Percentiles rank a stretch among this genome's conserved stretches.
Conservation (phyloP, 2,888 invertebrate genomes). For the Andrena haemorrhoa region DNA sequence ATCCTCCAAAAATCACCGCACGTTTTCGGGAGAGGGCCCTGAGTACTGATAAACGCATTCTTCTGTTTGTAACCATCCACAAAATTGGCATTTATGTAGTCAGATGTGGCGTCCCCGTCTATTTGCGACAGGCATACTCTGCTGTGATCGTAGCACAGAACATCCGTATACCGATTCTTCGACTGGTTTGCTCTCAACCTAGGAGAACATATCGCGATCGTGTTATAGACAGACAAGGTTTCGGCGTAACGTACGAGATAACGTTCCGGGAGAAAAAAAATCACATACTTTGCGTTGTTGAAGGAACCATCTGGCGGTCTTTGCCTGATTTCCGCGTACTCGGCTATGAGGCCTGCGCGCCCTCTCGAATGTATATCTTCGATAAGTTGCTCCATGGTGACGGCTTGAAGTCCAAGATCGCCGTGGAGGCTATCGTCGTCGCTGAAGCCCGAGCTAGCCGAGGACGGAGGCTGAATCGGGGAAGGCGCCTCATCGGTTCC, state of each 20-base stretch:
- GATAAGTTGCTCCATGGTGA: slow-evolving; percentile 91
- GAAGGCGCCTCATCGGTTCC: slow-evolving; percentile 86
- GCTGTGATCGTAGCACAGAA: slow-evolving; percentile 97
- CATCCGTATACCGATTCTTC: slow-evolving; percentile 97
- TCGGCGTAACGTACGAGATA: background rate
- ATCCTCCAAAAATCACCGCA: slow-evolving; percentile 99
- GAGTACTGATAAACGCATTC: slow-evolving; percentile 98
- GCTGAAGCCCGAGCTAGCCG: slow-evolving; percentile 93
- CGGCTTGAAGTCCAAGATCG: slow-evolving; percentile 88
- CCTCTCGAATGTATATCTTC: slow-evolving; percentile 91
- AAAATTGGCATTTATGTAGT: slow-evolving; percentile 99
- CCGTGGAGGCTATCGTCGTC: slow-evolving; percentile 95
- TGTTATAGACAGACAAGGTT: too few species aligned
- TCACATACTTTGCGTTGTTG: slow-evolving; percentile 91
- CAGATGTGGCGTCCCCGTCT: slow-evolving; percentile 91
- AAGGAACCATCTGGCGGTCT: slow-evolving; percentile 95
- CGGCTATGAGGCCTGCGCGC: slow-evolving; percentile 92
- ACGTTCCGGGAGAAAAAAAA: background rate
- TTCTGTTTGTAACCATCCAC: slow-evolving; percentile 99
- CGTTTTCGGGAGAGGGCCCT: slow-evolving; percentile 98
- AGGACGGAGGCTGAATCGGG: slow-evolving; percentile 88
- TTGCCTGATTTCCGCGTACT: slow-evolving; percentile 95
- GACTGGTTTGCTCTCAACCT: slow-evolving; percentile 90
- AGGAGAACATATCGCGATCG: slow-evolving; percentile 49
- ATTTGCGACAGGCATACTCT: slow-evolving; percentile 93